Conservation (phyloP, 2,797 vertebrate species). For the Mormyrops boulengeri region DNA sequence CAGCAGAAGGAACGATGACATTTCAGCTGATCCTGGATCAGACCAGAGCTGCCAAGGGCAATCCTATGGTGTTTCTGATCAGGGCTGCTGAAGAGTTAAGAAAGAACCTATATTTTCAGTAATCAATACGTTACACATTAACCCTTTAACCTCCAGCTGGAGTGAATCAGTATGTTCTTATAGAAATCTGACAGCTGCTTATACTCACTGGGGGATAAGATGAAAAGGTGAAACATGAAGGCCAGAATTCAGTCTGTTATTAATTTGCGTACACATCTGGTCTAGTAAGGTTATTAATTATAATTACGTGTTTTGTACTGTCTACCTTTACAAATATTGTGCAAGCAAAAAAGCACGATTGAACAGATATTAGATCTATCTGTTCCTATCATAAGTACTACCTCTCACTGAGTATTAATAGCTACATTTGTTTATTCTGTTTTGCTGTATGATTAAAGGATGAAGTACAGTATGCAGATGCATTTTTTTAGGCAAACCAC, state of each 20-base stretch:
- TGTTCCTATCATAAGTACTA: neutral
- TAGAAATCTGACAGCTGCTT: slow-evolving; percentile 6
- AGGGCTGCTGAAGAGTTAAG: slow-evolving; percentile 2
- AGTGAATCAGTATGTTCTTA: slow-evolving; percentile 5
- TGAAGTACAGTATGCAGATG: neutral
- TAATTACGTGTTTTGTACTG: neutral
- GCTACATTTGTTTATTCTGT: neutral
- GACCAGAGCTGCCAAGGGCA: neutral
- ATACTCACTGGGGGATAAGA: neutral
- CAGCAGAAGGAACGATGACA: slow-evolving; percentile 4
- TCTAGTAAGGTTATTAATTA: neutral
- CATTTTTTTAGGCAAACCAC: slow-evolving; percentile 6
- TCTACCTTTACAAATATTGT: neutral
- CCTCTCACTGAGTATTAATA: neutral
- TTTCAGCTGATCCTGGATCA: neutral
- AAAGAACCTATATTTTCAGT: slow-evolving; percentile 9
- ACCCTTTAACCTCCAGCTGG: slow-evolving; percentile 18
- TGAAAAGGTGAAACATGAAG: neutral
- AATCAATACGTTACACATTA: slow-evolving; percentile 9
- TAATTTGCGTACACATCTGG: neutral
- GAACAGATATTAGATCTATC: neutral
- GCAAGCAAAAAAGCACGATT: neutral
- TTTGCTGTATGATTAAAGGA: neutral
- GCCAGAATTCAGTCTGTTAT: neutral
- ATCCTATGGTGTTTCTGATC: neutral